Conservation (phyloP, 2,797 vertebrate species). For the Poeciliopsis presidionis region DNA sequence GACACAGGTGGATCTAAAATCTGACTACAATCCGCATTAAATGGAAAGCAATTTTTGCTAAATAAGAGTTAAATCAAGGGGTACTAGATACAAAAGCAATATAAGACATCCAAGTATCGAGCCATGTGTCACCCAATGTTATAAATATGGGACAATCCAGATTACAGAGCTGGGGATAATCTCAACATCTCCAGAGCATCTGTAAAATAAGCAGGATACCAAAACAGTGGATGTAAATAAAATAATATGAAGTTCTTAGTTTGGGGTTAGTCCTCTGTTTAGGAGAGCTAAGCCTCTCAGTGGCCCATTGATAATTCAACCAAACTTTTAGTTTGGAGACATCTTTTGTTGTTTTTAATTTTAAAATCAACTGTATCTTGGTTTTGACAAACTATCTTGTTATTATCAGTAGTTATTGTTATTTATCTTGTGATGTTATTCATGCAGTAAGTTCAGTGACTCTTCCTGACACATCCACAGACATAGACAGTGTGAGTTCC, state of each 20-base stretch:
- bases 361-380: not conserved
- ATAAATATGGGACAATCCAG: not conserved
- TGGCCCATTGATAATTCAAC: not conserved
- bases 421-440: too few relatives aligned
- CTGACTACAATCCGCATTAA: not conserved
- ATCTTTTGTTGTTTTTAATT: not conserved
- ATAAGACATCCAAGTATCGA: not conserved
- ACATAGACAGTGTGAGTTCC: slow-evolving; percentile 39
- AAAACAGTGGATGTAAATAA: not conserved
- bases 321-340: not conserved
- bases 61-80: not conserved
- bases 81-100: not conserved
- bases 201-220: not conserved
- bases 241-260: not conserved
- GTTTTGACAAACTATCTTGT: not conserved
- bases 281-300: not conserved
- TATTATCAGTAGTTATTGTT: not conserved
- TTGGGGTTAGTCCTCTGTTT: not conserved
- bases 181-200: not conserved
- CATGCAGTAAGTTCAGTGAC: too few relatives aligned
- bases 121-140: not conserved
- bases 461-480: too few relatives aligned
- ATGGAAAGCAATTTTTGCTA: not conserved
- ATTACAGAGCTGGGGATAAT: not conserved
- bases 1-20: not conserved